Evolutionary conservation across 2,888 invertebrate genomes (phyloP), one percentile per base, ranked within the genome.

Genomic region (Acanthosepion lycidas): DNA sequence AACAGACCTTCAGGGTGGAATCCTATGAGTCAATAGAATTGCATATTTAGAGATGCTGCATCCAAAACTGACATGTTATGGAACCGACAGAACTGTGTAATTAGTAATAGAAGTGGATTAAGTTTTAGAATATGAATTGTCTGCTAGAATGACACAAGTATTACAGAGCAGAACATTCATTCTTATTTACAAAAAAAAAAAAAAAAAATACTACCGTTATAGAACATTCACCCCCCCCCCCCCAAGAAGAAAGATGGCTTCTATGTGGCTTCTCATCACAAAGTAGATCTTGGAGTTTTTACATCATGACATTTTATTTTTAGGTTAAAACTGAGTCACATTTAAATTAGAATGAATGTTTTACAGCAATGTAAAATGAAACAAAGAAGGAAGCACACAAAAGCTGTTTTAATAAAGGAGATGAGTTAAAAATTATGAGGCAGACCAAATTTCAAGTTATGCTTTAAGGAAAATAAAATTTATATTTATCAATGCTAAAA

Each of bases 1-100:
- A n/a, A 78, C 78, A 78, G n/a, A 15, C n/a, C 78, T n/a, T n/a
- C 78, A 78, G 78, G 78, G 78, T 78, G 78, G 78, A 78, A 78
- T 78, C n/a, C 0, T 78, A 78, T 78, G 78, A 78, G 78, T 78
- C 78, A 78, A 78, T 12, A 78, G n/a, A 78, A 23, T 59, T 59
- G 6, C 23, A 20, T 59, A 59, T 59, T 59, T 59, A 59, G 59
- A 59, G 59, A 59, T 23, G 59, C 23, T 23, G 20, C 23, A 59
- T 59, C 23, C 59, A 59, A 59, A 23, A 59, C 23, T 15, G 12
- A 12, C n/a, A 18, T 78, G 18, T 78, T 78, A 78, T 78, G 78
- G 78, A 78, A 78, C n/a, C 15, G 78, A 78, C 78, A 78, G 78
- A 78, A 78, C 33, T 18, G 78, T 5, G 33, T 78, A 15, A n/a